A percentile compares a stretch with the other conserved stretches of the same genome.
Conservation (phyloP, 2,113 vertebrate genomes). For the Drymodes brunneopygia region DNA sequence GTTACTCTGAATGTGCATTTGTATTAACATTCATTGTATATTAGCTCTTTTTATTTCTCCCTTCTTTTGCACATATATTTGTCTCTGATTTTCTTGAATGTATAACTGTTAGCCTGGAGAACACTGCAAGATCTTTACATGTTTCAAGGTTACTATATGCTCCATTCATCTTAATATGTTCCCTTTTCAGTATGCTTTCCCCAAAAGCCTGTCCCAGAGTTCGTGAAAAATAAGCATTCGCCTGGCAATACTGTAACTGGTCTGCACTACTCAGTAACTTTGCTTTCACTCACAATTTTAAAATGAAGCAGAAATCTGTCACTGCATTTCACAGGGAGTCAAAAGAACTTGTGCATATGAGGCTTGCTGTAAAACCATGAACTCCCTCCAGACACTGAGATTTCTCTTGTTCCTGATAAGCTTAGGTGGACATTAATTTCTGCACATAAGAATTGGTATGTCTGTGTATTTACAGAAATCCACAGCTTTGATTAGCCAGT, state of each 20-base stretch:
- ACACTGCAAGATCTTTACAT: neutral
- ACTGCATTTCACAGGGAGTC: neutral
- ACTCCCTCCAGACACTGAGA: neutral
- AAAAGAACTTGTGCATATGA: neutral
- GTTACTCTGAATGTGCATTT: neutral
- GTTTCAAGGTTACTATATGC: neutral
- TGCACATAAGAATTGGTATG: neutral
- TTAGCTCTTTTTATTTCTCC: neutral
- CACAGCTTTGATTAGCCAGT: neutral
- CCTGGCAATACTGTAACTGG: neutral
- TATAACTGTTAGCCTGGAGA: neutral
- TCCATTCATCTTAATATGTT: neutral
- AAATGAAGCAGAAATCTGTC: neutral
- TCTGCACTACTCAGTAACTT: neutral
- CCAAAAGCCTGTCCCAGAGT: neutral
- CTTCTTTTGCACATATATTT: neutral
- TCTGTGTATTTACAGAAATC: neutral
- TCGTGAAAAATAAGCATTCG: neutral
- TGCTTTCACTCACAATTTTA: neutral
- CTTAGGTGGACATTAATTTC: neutral
- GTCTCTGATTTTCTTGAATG: neutral
- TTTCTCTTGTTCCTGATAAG: neutral
- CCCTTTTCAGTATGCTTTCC: neutral
- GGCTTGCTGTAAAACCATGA: neutral
- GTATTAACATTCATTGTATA: neutral